Evolutionary conservation across 1,140 invertebrate genomes (phyloP).

Genomic region (Plutomurus gul): DNA sequence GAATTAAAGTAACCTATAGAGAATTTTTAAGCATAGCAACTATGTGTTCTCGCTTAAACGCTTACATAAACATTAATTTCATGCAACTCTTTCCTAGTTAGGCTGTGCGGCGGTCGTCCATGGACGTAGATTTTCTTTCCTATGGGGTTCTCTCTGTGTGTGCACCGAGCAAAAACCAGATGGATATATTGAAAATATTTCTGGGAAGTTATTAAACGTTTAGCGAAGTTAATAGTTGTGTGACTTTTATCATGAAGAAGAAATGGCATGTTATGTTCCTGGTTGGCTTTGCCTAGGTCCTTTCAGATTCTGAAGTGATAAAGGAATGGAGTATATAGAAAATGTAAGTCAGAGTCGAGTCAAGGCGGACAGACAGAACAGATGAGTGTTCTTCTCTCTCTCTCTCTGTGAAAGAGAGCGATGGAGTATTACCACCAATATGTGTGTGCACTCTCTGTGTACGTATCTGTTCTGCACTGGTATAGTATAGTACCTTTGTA

Average conservation of each 20-base stretch:
- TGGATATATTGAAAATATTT: neutral
- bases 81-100: neutral
- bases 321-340: neutral
- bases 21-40: too few species aligned
- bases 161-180: too few species aligned
- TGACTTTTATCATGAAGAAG: neutral
- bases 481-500: neutral
- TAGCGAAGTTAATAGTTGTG: slow-evolving; percentile 13
- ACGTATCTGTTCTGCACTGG: too few species aligned
- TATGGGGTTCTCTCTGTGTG: too few species aligned
- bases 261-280: neutral
- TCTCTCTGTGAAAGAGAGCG: neutral
- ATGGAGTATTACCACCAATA: neutral
- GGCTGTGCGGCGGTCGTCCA: neutral
- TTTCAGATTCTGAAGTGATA: neutral
- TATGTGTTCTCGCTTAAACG: too few species aligned
- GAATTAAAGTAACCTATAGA: neutral
- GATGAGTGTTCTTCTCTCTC: too few species aligned
- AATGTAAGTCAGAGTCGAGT: neutral
- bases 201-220: neutral
- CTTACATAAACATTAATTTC: too few species aligned
- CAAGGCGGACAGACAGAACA: neutral
- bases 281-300: neutral
- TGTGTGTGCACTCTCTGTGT: too few species aligned
- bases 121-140: neutral